Conservation (phyloP, 2,113 vertebrate species). For the Ammodytes dubius region DNA sequence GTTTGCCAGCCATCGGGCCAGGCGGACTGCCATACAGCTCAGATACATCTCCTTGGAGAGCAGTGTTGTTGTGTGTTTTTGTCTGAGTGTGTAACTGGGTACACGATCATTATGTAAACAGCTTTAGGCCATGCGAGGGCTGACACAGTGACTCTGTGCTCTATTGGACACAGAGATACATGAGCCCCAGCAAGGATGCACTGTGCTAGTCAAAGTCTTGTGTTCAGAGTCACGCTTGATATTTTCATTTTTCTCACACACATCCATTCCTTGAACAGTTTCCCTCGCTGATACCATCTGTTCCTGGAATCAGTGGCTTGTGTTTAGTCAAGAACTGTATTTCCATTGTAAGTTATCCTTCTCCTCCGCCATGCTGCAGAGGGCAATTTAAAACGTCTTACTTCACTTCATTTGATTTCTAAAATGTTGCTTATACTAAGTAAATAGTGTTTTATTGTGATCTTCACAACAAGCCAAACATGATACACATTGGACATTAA, state of each 20-base stretch:
- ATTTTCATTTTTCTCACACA: slow-evolving; percentile 25
- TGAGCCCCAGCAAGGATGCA: slow-evolving; percentile 8
- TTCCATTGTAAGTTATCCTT: neutral
- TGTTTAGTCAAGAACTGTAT: neutral
- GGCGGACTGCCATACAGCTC: slow-evolving; percentile 39
- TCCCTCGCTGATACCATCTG: neutral
- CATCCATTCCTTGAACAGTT: slow-evolving; percentile 15
- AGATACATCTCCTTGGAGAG: slow-evolving; percentile 35
- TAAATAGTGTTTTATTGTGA: too few species aligned
- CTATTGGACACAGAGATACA: slow-evolving; percentile 28
- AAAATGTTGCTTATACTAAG: neutral
- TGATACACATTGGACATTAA: neutral
- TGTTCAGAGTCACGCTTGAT: slow-evolving; percentile 9
- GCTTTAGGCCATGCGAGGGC: slow-evolving; percentile 39
- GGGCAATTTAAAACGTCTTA: neutral
- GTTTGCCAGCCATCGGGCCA: slow-evolving; percentile 3
- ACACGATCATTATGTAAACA: slow-evolving; percentile 56
- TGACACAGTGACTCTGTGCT: slow-evolving; percentile 54
- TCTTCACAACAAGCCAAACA: neutral
- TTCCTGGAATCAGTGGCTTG: neutral
- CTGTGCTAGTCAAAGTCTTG: slow-evolving; percentile 8
- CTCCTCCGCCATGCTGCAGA: neutral
- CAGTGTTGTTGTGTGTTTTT: neutral
- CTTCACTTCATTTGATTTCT: neutral
- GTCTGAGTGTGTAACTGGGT: slow-evolving; percentile 11